Conservation (phyloP, 2,113 vertebrate genomes). For the Asarcornis scutulata region DNA sequence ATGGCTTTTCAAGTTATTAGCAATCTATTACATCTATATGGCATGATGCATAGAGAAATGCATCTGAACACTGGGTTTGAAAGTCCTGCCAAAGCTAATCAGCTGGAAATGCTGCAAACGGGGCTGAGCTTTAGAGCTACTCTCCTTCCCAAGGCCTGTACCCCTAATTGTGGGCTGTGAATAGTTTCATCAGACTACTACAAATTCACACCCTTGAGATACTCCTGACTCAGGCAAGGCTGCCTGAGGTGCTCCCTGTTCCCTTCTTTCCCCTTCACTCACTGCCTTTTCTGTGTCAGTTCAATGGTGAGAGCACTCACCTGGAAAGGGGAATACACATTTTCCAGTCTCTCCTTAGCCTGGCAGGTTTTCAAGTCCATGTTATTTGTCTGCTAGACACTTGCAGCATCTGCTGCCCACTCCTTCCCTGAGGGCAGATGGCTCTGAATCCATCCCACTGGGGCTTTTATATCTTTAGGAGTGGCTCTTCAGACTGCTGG, state of each 20-base stretch:
- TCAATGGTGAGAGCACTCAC: not conserved
- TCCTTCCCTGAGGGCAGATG: not conserved
- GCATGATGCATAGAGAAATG: not conserved
- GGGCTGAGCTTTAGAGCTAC: not conserved
- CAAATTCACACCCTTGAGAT: not conserved
- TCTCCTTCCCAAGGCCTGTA: not conserved
- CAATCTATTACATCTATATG: not conserved
- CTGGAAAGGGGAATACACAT: not conserved
- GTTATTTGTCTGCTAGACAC: not conserved
- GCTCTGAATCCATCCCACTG: not conserved
- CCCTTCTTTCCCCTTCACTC: not conserved
- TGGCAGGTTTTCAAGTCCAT: not conserved
- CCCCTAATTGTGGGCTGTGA: not conserved
- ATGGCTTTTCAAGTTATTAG: not conserved
- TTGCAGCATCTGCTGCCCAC: not conserved
- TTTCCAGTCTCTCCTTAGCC: not conserved
- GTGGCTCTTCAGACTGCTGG: not conserved
- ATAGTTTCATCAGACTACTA: not conserved
- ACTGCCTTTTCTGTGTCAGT: not conserved
- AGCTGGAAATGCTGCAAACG: not conserved
- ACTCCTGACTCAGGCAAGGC: not conserved
- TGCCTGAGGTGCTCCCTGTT: not conserved
- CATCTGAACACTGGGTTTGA: not conserved
- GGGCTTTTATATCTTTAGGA: not conserved
- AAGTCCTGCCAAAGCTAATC: not conserved